Evolutionary conservation across 2,888 invertebrate species (phyloP), one percentile per base, ranked within the genome.

Genomic region (Pollenia labialis): DNA sequence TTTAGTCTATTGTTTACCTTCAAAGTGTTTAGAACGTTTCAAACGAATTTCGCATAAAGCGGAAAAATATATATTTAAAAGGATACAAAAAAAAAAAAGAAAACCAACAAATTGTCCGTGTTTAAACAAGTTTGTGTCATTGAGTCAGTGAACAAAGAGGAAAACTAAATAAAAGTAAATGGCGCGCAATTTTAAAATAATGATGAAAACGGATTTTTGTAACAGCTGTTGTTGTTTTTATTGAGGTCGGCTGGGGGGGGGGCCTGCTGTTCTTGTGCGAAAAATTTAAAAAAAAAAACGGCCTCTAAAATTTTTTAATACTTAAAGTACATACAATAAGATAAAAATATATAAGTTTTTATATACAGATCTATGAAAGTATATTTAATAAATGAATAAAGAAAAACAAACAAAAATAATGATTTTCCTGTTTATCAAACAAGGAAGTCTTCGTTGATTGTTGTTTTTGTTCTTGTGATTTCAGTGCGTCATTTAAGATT

Each of bases 1-100:
- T 77, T 32, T 42, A 86, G 87, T 87, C 77, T 77, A 72, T 77
- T 81, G 71, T 77, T 76, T 84, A 87, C 81, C 84, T 68, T 87
- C 81, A 68, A 77, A 77, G 60, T 58, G 84, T 60, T 81, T 64
- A 74, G 76, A 84, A 84, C 87, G 84, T 56, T 68, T 66, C 11
- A 54, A 77, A 72, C 48, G 62, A 68, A 60, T 50, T 46, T 44
- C 32, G 46, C 52, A 58, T n/a, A 40, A 71, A 54, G 23, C 74
- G 32, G 54, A 9, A 54, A 54, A 71, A 52, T 1, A 12, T 1
- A 12, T 11, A 12, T 44, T 16, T 4, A 23, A 40, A 42, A 44
- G 32, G n/a, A 18, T 46, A 68, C 2, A 12, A 68, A 54, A 32
- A 52, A 32, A 54, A 79, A 79, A 72, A 44, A 79, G 74, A 72